Evolutionary conservation across 1,140 invertebrate species (phyloP), one percentile per base, ranked within the genome.

Genomic region (Nomia melanderi): DNA sequence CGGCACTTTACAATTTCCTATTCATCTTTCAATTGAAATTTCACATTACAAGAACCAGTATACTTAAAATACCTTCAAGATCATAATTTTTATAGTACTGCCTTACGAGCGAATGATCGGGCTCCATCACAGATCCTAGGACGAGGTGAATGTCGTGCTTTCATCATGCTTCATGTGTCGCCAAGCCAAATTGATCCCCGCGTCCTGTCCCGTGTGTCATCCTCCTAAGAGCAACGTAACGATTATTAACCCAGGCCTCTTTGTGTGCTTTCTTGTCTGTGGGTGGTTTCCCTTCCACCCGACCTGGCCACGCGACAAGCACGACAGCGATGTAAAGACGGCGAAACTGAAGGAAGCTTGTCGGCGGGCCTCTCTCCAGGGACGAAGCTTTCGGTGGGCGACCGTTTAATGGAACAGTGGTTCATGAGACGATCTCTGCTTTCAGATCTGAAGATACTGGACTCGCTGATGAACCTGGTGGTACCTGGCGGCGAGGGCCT

Each of bases 391-490:
- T 17, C 7, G 17, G 14, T 9, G n/a, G 8, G 2, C 8, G 4
- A 20, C 31, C n/a, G 6, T 12, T 50, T 2, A 1, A 6, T 75
- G 9, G 65, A 33, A 75, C 63, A 11, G 73, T 36, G 31, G 36
- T 64, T 72, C 81, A 84, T 60, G 47, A 9, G 4, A 57, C 7
- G 0, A n/a, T 66, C 7, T 54, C 66, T 81, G 60, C 20, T 83
- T 84, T 83, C 81, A 84, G 83, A 84, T 83, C 65, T 81, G 50
- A 23, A n/a, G 31, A 47, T 65, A 66, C 64, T 87, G 79, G 82
- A 86, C 47, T 65, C 77, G 33, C 54, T 77, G 53, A 81, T 80
- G 77, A 82, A 20, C 60, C 31, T 70, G 39, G 71, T 27, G 9
- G 78, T 41, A 31, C 54, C 77, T 0, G 33, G n/a, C 1, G 2